These are phyloP conservation scores for Antechinus stuartii DNA, from an alignment of 2,113 vertebrate species.

Conservation along the genomic window DNA sequence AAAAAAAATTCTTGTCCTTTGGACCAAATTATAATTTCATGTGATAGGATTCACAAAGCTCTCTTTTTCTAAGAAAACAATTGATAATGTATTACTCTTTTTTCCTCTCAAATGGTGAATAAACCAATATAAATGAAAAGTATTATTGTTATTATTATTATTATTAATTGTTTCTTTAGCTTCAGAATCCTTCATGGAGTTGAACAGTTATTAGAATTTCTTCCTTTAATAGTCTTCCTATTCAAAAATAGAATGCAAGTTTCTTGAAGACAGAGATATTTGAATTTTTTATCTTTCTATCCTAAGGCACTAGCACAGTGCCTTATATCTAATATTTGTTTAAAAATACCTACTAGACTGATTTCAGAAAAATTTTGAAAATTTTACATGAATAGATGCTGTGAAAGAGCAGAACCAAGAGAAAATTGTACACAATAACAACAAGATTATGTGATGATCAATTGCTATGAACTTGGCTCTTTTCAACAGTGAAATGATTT, in stretches of 20 bases:
- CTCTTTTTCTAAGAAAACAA: background rate
- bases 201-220: background rate
- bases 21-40: background rate
- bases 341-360: background rate
- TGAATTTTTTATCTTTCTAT: background rate
- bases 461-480: too few species aligned
- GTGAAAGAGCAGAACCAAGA: too few species aligned
- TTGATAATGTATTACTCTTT: constrained; percentile 11
- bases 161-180: background rate
- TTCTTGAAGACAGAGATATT: background rate
- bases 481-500: too few species aligned
- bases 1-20: background rate
- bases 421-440: too few species aligned
- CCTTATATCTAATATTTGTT: background rate
- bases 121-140: background rate
- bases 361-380: too few species aligned
- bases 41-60: background rate
- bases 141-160: background rate
- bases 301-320: background rate
- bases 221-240: background rate
- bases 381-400: too few species aligned
- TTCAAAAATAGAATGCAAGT: background rate
- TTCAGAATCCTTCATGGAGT: background rate
- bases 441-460: too few species aligned
- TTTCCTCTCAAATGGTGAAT: background rate